These are phyloP conservation scores for Bimastos eiseni DNA, from an alignment of 2,888 invertebrate genomes.

Conservation along the genomic window DNA sequence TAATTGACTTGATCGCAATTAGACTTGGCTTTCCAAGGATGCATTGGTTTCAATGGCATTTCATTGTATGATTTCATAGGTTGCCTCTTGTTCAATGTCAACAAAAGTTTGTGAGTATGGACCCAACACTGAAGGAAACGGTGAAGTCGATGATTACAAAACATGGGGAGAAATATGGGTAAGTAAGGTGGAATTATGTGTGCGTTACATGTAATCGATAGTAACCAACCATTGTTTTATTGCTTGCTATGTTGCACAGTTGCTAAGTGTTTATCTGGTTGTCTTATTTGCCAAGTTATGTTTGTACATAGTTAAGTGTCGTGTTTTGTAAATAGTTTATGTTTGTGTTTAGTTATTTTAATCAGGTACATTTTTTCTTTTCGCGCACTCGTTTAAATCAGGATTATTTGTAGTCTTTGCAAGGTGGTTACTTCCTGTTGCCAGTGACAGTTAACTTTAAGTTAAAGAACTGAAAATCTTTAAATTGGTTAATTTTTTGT, in stretches of 20 bases:
- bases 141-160: constrained; percentile 68
- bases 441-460: too few species aligned
- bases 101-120: constrained; percentile 86
- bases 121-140: constrained; percentile 77
- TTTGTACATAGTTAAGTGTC: background rate
- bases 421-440: too few species aligned
- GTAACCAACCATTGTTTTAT: background rate
- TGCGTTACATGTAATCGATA: background rate
- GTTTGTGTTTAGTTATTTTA: background rate
- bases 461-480: too few species aligned
- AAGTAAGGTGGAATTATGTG: background rate
- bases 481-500: background rate
- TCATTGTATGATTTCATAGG: constrained; percentile 61
- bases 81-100: constrained; percentile 83
- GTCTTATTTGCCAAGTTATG: background rate
- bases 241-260: background rate
- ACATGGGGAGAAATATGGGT: constrained; percentile 62
- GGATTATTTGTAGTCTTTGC: background rate
- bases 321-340: background rate
- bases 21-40: too few species aligned
- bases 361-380: background rate
- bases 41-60: background rate
- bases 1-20: background rate
- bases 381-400: too few species aligned
- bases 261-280: background rate